Conservation (phyloP, 2,888 invertebrate genomes). For the Dorcus parallelipipedus region DNA sequence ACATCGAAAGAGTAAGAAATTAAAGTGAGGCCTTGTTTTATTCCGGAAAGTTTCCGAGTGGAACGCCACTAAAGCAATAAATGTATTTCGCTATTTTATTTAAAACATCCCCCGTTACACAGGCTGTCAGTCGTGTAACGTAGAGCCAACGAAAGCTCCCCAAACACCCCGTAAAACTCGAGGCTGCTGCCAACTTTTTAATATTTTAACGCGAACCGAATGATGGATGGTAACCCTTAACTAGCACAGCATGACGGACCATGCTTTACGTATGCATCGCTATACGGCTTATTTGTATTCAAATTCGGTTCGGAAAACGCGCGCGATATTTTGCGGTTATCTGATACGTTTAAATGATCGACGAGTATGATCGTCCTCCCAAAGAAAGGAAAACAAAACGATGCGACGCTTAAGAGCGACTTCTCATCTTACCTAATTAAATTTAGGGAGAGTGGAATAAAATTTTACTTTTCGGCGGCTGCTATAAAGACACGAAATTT, state of each 20-base stretch:
- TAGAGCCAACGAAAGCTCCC: slow-evolving; percentile 5
- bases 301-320: slow-evolving; percentile 5
- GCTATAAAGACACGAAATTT: background rate
- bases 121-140: background rate
- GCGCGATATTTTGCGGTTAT: background rate
- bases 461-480: background rate
- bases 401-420: background rate
- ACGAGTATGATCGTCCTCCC: background rate
- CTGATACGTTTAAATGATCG: background rate
- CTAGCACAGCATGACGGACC: slow-evolving; percentile 23
- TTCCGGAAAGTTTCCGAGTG: too few relatives aligned
- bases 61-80: too few relatives aligned
- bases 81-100: background rate
- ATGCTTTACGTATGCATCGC: slow-evolving; percentile 16
- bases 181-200: slow-evolving; percentile 23
- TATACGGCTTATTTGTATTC: slow-evolving; percentile 15
- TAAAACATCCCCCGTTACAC: background rate
- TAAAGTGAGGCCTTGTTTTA: too few relatives aligned
- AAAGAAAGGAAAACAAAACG: too few relatives aligned
- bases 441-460: background rate
- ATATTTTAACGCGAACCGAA: slow-evolving; percentile 28
- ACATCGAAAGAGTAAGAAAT: too few relatives aligned
- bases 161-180: slow-evolving; percentile 10
- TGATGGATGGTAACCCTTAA: slow-evolving; percentile 31
- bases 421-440: background rate